Evolutionary conservation across 2,113 vertebrate genomes (phyloP).

Genomic region (Cavia porcellus): DNA sequence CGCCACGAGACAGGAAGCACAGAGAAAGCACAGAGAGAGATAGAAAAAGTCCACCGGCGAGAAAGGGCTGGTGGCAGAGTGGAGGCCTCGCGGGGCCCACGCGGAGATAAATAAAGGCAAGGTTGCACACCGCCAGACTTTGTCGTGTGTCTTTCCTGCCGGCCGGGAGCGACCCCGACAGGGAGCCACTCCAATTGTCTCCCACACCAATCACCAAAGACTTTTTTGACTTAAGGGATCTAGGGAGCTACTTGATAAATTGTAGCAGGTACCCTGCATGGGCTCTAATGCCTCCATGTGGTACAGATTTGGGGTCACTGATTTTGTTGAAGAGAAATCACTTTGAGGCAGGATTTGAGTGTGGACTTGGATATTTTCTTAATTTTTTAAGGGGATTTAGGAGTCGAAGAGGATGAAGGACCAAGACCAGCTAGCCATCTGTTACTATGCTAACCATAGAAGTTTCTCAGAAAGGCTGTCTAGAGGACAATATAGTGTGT

Average conservation of each 20-base stretch:
- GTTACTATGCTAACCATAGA: background rate
- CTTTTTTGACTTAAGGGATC: no score
- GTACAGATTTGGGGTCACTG: background rate
- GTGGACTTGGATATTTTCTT: background rate
- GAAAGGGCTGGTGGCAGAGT: no score
- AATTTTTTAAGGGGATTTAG: background rate
- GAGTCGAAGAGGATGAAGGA: background rate
- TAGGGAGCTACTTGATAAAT: background rate
- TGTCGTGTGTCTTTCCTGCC: no score
- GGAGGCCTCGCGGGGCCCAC: no score
- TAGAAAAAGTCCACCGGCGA: no score
- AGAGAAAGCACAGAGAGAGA: no score
- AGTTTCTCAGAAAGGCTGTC: background rate
- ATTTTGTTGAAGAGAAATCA: background rate
- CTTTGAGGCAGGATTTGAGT: background rate
- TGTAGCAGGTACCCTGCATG: fast-evolving
- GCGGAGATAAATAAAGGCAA: no score
- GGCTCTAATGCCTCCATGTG: background rate
- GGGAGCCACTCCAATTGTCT: no score
- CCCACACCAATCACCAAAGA: background rate
- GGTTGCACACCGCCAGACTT: no score
- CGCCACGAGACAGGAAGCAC: no score
- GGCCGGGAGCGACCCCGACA: no score
- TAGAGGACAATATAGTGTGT: no score
- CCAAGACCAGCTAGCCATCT: background rate